Evolutionary conservation across 2,113 vertebrate genomes (phyloP).

Genomic region (Corvus hawaiiensis): DNA sequence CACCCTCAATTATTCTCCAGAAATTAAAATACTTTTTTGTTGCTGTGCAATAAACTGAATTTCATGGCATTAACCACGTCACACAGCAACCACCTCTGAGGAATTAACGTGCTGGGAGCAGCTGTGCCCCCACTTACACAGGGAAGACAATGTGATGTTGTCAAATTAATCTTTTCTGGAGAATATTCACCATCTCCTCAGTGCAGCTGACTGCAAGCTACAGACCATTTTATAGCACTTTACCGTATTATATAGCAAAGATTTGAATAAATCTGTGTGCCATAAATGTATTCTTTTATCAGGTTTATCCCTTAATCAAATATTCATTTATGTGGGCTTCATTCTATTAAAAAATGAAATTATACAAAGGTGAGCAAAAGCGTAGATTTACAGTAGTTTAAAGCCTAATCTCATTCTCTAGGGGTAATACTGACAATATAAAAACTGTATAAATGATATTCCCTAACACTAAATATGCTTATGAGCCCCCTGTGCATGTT

Average conservation of each 20-base stretch:
- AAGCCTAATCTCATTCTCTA: constrained; percentile 67
- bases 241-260: constrained; percentile 38
- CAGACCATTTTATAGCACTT: constrained; percentile 53
- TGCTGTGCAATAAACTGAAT: constrained; percentile 1
- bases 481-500: constrained; percentile 68
- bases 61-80: background rate
- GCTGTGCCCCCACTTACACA: constrained; percentile 39
- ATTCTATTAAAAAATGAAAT: constrained; percentile 71
- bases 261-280: constrained; percentile 63
- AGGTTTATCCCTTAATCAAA: constrained; percentile 68
- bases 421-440: constrained; percentile 68
- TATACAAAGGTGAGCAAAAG: constrained; percentile 73
- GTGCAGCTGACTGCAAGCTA: constrained; percentile 34
- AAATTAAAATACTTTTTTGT: background rate
- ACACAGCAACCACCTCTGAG: constrained; percentile 2
- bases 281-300: constrained; percentile 70
- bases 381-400: constrained; percentile 69
- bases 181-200: constrained; percentile 35
- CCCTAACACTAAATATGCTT: constrained; percentile 71
- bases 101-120: background rate
- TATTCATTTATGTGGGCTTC: constrained; percentile 67
- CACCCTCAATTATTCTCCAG: background rate
- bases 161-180: constrained; percentile 58
- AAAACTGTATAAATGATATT: constrained; percentile 74
- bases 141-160: constrained; percentile 47